These are phyloP conservation scores for Sphaerophoria taeniata DNA, from an alignment of 2,888 invertebrate genomes.

Conservation along the genomic window DNA sequence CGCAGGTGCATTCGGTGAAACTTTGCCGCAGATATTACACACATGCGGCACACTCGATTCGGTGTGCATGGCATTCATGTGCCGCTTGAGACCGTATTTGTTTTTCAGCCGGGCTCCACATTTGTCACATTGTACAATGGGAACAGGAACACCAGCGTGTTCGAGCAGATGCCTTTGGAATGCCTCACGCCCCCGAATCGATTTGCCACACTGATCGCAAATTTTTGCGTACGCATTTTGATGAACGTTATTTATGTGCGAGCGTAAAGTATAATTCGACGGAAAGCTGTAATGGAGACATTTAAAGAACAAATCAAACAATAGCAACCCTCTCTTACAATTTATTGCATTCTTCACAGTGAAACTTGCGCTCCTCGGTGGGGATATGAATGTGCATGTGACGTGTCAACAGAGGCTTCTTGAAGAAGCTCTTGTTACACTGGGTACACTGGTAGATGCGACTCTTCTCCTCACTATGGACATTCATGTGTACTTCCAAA, in stretches of 20 bases:
- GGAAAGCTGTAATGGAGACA: constrained; percentile 76
- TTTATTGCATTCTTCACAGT: constrained; percentile 79
- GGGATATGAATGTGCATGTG: constrained; percentile 80
- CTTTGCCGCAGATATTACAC: constrained; percentile 79
- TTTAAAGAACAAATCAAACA: neutral
- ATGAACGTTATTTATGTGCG: constrained; percentile 79
- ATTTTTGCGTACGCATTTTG: constrained; percentile 79
- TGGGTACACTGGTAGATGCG: constrained; percentile 79
- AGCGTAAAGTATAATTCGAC: constrained; percentile 78
- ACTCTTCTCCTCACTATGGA: constrained; percentile 78
- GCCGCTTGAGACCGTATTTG: constrained; percentile 79
- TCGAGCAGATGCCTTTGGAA: constrained; percentile 79
- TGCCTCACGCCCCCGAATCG: constrained; percentile 78
- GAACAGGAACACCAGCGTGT: constrained; percentile 78
- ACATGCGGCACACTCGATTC: constrained; percentile 78
- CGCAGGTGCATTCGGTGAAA: constrained; percentile 78
- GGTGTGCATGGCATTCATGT: constrained; percentile 80
- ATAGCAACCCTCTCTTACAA: constrained; percentile 73
- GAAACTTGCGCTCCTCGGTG: constrained; percentile 78
- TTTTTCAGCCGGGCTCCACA: constrained; percentile 79
- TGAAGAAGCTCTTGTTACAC: constrained; percentile 80
- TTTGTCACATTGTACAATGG: constrained; percentile 78
- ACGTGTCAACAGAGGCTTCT: constrained; percentile 77
- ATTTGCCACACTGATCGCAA: constrained; percentile 81
- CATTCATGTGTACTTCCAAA: constrained; percentile 78